A percentile compares a stretch with the other conserved stretches of the same genome.
Evolutionary conservation across 2,888 invertebrate species (phyloP).

Genomic region (Volucella zonaria): DNA sequence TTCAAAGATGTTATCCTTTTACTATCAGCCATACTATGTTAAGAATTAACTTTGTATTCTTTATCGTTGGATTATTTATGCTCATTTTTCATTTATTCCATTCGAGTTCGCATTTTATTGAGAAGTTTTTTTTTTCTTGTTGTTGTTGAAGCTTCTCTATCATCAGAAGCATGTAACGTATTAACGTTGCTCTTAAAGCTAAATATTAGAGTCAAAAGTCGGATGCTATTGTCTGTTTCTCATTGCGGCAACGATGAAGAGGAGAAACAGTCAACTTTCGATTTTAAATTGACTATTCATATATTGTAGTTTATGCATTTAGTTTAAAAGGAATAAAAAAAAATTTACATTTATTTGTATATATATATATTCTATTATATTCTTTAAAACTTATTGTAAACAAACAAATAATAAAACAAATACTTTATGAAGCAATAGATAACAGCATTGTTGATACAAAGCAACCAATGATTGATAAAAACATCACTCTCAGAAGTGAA

Average conservation of each 20-base stretch:
- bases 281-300: too few species aligned
- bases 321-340: not conserved
- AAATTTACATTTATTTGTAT: slow-evolving; percentile 4
- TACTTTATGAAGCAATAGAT: slow-evolving; percentile 29
- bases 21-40: slow-evolving; percentile 16
- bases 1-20: not conserved
- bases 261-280: too few species aligned
- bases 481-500: slow-evolving; percentile 18
- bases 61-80: not conserved
- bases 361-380: slow-evolving; percentile 16
- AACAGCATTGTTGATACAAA: slow-evolving; percentile 42
- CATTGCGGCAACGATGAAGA: too few species aligned
- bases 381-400: slow-evolving; percentile 33
- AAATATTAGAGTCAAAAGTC: too few species aligned
- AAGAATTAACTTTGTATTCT: not conserved
- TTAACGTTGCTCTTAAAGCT: too few species aligned
- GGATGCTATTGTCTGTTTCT: not conserved
- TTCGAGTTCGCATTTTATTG: slow-evolving; percentile 12
- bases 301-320: slow-evolving; percentile 14
- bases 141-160: slow-evolving; percentile 4
- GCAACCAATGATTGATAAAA: slow-evolving; percentile 42
- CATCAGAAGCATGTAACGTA: not conserved
- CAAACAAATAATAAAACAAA: slow-evolving; percentile 35
- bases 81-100: slow-evolving; percentile 3
- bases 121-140: slow-evolving; percentile 9